Evolutionary conservation across 64 coral and sea anemone species (phyloP).

Genomic region (Acropora yongei): DNA sequence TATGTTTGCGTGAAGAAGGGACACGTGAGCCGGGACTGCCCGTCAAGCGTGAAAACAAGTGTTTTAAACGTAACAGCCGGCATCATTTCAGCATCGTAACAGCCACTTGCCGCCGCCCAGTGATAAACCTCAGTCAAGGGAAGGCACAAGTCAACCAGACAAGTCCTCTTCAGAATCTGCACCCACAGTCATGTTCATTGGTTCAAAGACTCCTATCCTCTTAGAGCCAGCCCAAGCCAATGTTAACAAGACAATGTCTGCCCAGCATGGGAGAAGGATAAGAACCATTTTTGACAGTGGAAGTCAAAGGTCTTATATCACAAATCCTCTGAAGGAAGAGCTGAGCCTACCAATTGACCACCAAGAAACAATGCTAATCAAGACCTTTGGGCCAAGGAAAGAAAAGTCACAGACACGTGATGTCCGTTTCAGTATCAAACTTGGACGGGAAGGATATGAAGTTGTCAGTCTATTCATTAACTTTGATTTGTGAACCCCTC

Average conservation of each 20-base stretch:
- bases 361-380: slow-evolving; percentile 15
- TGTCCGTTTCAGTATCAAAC: slow-evolving; percentile 15
- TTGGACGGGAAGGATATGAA: background rate
- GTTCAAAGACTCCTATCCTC: background rate
- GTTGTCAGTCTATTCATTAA: slow-evolving; percentile 34
- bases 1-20: background rate
- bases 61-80: background rate
- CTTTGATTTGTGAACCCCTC: slow-evolving; percentile 45
- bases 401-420: background rate
- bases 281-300: slow-evolving; percentile 7
- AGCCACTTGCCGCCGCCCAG: too few relatives aligned
- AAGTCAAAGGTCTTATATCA: background rate
- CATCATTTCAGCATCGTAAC: background rate
- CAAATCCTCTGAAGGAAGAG: background rate
- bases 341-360: background rate
- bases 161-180: background rate
- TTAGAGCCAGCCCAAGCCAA: background rate
- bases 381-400: slow-evolving; percentile 38
- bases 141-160: background rate
- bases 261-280: background rate
- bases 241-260: background rate
- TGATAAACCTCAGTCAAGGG: too few relatives aligned
- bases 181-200: background rate
- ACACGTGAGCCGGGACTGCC: background rate
- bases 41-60: background rate